Conservation (phyloP, 2,888 invertebrate genomes). For the Acheta domesticus region DNA sequence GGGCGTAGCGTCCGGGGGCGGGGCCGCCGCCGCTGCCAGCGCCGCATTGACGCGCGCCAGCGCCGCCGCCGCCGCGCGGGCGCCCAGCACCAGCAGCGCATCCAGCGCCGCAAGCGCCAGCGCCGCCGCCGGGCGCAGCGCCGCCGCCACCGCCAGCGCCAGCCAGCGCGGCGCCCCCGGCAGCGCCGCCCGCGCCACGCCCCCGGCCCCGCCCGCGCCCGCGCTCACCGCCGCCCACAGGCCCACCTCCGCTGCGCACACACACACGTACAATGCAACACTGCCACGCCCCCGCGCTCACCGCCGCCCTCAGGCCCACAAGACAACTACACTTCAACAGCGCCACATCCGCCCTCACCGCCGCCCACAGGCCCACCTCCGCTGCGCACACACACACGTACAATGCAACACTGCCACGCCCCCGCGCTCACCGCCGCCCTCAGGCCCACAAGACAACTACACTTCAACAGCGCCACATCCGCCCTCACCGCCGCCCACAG, state of each 20-base stretch:
- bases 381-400: too few species aligned
- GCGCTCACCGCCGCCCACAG: neutral
- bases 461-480: neutral
- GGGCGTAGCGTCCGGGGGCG: neutral
- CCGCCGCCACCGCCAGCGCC: neutral
- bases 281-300: too few species aligned
- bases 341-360: neutral
- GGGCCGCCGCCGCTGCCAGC: neutral
- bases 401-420: too few species aligned
- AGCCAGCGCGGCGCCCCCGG: too few species aligned
- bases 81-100: neutral
- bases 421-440: neutral
- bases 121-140: neutral
- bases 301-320: too few species aligned
- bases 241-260: too few species aligned
- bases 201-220: too few species aligned
- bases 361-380: neutral
- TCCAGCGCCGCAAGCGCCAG: neutral
- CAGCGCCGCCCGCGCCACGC: neutral
- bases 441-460: too few species aligned
- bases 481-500: neutral
- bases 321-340: too few species aligned
- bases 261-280: too few species aligned
- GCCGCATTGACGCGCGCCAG: neutral
- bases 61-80: neutral